phyloP scores from a whole-genome alignment of 2,797 vertebrate species.

The Acrocephalus scirpaceus region DNA sequence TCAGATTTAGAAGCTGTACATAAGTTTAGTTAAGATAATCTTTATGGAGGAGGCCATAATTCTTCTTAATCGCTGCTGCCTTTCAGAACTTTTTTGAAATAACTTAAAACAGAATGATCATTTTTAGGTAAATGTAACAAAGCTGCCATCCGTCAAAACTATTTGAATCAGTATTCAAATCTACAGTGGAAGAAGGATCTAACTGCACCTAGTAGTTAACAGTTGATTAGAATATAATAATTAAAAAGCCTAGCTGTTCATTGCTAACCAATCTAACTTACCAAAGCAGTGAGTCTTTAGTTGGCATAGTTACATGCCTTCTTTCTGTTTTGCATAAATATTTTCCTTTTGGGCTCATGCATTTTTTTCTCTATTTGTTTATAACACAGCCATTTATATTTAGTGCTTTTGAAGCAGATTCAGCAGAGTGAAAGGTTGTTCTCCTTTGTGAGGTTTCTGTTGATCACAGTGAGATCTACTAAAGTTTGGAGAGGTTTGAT shows the following conservation, averaged over 20 bases:
- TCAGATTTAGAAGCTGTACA: not conserved
- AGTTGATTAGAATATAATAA: not conserved
- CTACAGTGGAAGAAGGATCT: not conserved
- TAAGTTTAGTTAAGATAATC: not conserved
- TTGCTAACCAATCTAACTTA: not conserved
- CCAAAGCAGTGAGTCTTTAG: not conserved
- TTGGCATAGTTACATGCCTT: not conserved
- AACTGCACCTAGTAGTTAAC: not conserved
- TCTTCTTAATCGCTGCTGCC: not conserved
- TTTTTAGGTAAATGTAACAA: not conserved
- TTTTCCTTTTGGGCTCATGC: not conserved
- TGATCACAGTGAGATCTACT: not conserved
- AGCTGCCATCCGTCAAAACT: not conserved
- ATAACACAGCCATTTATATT: not conserved
- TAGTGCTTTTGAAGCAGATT: not conserved
- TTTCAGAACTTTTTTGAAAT: not conserved
- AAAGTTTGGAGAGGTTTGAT: not conserved
- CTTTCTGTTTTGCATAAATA: not conserved
- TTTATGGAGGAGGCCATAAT: not conserved
- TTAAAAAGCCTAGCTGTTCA: not conserved
- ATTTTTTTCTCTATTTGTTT: not conserved
- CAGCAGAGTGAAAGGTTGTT: not conserved
- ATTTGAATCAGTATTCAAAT: not conserved
- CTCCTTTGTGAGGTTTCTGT: not conserved
- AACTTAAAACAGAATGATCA: not conserved